These are phyloP conservation scores for Trachemys scripta DNA, from an alignment of 2,113 vertebrate genomes.

Conservation along the genomic window DNA sequence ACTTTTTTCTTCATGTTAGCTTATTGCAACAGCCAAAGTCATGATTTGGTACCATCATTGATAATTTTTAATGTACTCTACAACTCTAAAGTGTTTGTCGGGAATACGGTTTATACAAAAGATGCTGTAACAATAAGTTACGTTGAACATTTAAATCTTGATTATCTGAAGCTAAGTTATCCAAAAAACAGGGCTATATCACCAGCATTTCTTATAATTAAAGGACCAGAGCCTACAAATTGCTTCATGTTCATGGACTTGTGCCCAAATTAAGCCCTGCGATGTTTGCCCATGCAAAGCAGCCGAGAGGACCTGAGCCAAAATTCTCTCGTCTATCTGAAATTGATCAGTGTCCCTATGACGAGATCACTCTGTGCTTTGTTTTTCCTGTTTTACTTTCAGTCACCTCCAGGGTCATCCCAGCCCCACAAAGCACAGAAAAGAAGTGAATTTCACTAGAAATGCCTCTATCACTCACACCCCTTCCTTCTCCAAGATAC, in stretches of 20 bases:
- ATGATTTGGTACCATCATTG: neutral
- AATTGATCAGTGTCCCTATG: neutral
- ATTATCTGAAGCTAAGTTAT: neutral
- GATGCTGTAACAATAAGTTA: neutral
- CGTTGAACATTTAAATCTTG: neutral
- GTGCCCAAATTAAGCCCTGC: neutral
- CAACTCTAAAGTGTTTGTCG: accelerated
- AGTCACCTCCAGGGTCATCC: neutral
- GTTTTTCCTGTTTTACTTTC: neutral
- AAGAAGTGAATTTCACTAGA: neutral
- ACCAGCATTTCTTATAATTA: neutral
- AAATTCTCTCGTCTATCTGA: neutral
- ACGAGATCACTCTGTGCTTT: neutral
- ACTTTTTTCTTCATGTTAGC: accelerated
- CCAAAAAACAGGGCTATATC: neutral
- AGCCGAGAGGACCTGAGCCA: neutral
- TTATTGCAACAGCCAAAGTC: accelerated
- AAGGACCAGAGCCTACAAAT: neutral
- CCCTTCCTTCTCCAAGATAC: neutral
- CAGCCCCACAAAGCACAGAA: neutral
- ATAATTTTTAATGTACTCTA: neutral
- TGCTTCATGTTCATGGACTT: neutral
- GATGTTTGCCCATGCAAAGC: neutral
- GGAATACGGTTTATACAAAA: accelerated
- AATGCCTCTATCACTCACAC: neutral